Percentiles rank a stretch among this genome's conserved stretches.
phyloP scores from a whole-genome alignment of 2,888 invertebrate species.

The Xylophagus ater region DNA sequence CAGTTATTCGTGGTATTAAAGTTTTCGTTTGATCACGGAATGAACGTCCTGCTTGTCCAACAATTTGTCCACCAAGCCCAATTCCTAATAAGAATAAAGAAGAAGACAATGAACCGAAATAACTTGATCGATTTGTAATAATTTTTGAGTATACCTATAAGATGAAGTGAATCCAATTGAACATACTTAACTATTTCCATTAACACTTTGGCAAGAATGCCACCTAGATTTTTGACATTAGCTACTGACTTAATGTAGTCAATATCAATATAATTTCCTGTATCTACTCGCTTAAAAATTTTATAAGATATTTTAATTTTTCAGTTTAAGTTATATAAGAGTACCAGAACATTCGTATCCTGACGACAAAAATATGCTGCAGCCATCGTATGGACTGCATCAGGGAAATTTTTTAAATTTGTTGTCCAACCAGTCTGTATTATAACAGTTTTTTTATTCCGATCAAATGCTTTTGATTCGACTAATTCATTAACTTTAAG shows the following conservation, averaged over 20 bases:
- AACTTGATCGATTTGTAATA: too few species aligned
- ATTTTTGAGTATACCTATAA: slow-evolving; percentile 10
- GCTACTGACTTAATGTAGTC: slow-evolving; percentile 17
- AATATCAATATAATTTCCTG: slow-evolving; percentile 14
- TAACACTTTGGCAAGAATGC: slow-evolving; percentile 8
- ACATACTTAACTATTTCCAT: slow-evolving; percentile 4
- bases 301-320: too few species aligned
- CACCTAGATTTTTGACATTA: slow-evolving; percentile 15
- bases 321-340: too few species aligned
- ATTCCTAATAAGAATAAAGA: slow-evolving; percentile 15
- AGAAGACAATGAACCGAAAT: too few species aligned
- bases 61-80: slow-evolving; percentile 14
- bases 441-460: slow-evolving; percentile 28
- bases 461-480: slow-evolving; percentile 29
- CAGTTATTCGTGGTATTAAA: slow-evolving; percentile 9
- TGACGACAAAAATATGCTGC: slow-evolving; percentile 32
- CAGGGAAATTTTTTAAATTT: too few species aligned
- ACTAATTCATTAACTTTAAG: slow-evolving; percentile 28
- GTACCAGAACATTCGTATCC: slow-evolving; percentile 34
- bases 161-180: slow-evolving; percentile 14
- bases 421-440: slow-evolving; percentile 36
- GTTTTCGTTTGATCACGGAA: slow-evolving; percentile 6
- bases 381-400: slow-evolving; percentile 26
- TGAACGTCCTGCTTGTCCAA: slow-evolving; percentile 5
- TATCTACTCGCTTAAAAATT: too few species aligned